Evolutionary conservation across 2,797 vertebrate genomes (phyloP), one percentile per base, ranked within the genome.

Genomic region (Acropternis orthonyx): DNA sequence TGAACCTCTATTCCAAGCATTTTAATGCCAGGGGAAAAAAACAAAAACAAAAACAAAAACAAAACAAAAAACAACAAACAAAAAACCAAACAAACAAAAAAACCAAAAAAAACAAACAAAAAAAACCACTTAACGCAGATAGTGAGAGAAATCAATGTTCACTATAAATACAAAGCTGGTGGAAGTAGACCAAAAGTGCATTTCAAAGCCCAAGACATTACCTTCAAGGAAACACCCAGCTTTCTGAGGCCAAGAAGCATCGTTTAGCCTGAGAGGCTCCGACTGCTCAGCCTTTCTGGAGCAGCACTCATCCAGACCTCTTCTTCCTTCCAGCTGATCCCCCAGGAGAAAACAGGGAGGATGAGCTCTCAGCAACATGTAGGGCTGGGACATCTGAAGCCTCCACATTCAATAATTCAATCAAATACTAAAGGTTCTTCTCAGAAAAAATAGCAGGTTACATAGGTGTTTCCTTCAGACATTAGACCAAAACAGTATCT

Each of bases 1-100:
- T 91, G 67, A 93, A 77, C 32, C 51, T 88, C 86, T 76, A 10
- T 83, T 91, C 72, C 63, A 85, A 87, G 86, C 49, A 83, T 87
- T 79, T 92, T 65, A 87, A 90, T 74, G 58, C 61, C 92, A 61
- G 15, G 41, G 82, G 51, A 71, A 76, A 91, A 94, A 92, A 39
- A 24, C n/a, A n/a, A n/a, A n/a, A n/a, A n/a, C n/a, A n/a, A n/a
- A n/a, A n/a, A n/a, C n/a, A n/a, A n/a, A n/a, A n/a, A n/a, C 12
- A 46, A 46, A 14, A 41, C 41, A 11, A 12, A 14, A 26, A 94
- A 34, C n/a, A n/a, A n/a, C n/a, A n/a, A n/a, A n/a, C n/a, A n/a
- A n/a, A n/a, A n/a, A n/a, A n/a, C n/a, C n/a, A n/a, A n/a, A n/a
- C n/a, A n/a, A n/a, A n/a, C n/a, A n/a, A n/a, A 23, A 46, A 46